Conservation (phyloP, 1,140 invertebrate species). For the Rhopalosiphum maidis region DNA sequence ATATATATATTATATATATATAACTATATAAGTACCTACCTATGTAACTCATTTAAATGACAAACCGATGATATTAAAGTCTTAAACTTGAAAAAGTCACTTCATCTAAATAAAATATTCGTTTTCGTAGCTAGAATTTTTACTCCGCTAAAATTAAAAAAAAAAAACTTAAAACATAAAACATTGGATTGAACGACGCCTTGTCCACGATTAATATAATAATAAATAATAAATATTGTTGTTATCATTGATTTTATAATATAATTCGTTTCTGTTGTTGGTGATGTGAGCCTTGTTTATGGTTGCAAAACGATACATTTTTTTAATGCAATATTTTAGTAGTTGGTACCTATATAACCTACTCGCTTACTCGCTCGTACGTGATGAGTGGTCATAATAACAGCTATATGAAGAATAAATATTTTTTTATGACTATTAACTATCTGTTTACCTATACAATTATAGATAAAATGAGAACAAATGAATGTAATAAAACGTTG, state of each 20-base stretch:
- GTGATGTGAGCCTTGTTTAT: neutral
- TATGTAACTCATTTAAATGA: neutral
- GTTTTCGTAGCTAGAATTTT: neutral
- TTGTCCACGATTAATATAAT: neutral
- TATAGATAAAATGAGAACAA: slow-evolving; percentile 21
- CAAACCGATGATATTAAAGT: neutral
- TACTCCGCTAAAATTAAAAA: neutral
- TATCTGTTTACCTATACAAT: neutral
- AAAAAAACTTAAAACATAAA: neutral
- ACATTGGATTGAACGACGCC: neutral
- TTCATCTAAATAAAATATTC: neutral
- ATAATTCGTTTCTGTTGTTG: neutral
- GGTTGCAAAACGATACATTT: slow-evolving; percentile 1
- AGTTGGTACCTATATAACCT: neutral
- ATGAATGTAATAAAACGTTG: slow-evolving; percentile 7
- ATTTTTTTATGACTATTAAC: slow-evolving; percentile 11
- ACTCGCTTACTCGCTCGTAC: neutral
- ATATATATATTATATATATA: neutral
- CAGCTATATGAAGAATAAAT: slow-evolving; percentile 3
- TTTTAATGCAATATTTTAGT: neutral
- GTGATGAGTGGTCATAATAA: slow-evolving; percentile 3
- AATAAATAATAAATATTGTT: no score
- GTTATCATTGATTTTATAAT: neutral
- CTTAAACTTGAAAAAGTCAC: neutral
- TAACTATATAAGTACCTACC: no score